phyloP scores from a whole-genome alignment of 2,888 invertebrate species.

The Venusia cambrica region DNA sequence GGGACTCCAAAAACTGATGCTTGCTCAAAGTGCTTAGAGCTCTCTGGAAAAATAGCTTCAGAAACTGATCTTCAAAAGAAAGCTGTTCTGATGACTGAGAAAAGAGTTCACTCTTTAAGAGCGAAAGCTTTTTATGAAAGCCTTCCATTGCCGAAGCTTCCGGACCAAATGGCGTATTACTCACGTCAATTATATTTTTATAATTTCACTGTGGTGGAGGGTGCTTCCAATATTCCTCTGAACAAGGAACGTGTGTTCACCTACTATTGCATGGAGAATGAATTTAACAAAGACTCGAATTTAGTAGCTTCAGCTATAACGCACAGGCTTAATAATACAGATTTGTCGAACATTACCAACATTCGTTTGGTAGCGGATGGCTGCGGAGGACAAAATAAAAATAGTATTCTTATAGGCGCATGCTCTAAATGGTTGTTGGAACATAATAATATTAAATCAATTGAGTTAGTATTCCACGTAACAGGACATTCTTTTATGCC shows the following conservation, averaged over 20 bases:
- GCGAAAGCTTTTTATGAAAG: slow-evolving; percentile 3
- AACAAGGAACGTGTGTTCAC: too few species aligned
- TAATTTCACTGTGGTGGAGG: slow-evolving; percentile 21
- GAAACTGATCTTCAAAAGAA: too few species aligned
- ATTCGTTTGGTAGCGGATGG: slow-evolving; percentile 23
- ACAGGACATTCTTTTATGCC: slow-evolving; percentile 27
- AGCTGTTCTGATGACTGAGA: slow-evolving; percentile 3
- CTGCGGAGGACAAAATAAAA: too few species aligned
- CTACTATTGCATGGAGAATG: slow-evolving; percentile 33
- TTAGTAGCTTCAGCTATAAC: too few species aligned
- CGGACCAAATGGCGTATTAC: slow-evolving; percentile 8
- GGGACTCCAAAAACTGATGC: slow-evolving; percentile 11
- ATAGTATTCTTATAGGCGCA: slow-evolving; percentile 14
- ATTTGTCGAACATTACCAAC: slow-evolving; percentile 15
- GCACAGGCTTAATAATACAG: slow-evolving; percentile 8
- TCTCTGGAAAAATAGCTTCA: slow-evolving; percentile 7
- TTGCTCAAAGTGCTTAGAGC: slow-evolving; percentile 12
- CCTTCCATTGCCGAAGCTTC: slow-evolving; percentile 1
- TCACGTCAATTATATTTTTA: slow-evolving; percentile 29
- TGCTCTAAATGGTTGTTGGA: slow-evolving; percentile 14
- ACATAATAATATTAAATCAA: slow-evolving; percentile 14
- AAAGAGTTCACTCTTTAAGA: slow-evolving; percentile 3
- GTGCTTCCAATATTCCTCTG: too few species aligned
- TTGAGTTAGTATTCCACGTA: slow-evolving; percentile 27
- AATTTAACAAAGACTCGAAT: too few species aligned